Conservation (phyloP, 1,140 invertebrate species). For the Drosophila repleta region DNA sequence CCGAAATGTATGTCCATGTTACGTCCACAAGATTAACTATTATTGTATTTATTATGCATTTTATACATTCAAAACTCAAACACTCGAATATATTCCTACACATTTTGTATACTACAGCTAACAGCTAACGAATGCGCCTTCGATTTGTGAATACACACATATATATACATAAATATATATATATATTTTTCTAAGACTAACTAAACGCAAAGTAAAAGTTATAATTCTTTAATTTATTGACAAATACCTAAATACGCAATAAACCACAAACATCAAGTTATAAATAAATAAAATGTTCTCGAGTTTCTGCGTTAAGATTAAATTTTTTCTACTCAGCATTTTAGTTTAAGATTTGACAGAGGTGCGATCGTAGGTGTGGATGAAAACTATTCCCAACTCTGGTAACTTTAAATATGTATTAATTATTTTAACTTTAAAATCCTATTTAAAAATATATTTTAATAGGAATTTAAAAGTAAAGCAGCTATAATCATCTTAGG, state of each 20-base stretch:
- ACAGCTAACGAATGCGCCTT: slow-evolving; percentile 67
- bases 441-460: too few relatives aligned
- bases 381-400: background rate
- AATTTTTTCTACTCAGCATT: slow-evolving; percentile 49
- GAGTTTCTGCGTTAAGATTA: background rate
- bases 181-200: slow-evolving; percentile 47
- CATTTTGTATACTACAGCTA: slow-evolving; percentile 49
- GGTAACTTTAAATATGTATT: background rate
- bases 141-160: slow-evolving; percentile 71
- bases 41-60: slow-evolving; percentile 33
- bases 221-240: slow-evolving; percentile 42
- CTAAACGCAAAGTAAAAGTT: slow-evolving; percentile 26
- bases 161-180: too few relatives aligned
- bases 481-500: too few relatives aligned
- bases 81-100: slow-evolving; percentile 61
- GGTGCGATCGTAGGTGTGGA: background rate
- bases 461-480: too few relatives aligned
- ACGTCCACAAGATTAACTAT: slow-evolving; percentile 49
- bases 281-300: background rate
- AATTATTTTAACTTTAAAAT: too few relatives aligned
- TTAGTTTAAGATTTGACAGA: slow-evolving; percentile 31
- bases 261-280: slow-evolving; percentile 29
- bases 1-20: slow-evolving; percentile 36
- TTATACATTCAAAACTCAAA: slow-evolving; percentile 28
- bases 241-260: slow-evolving; percentile 43